Evolutionary conservation across 2,888 invertebrate species (phyloP).

Genomic region (Acleris laterana): DNA sequence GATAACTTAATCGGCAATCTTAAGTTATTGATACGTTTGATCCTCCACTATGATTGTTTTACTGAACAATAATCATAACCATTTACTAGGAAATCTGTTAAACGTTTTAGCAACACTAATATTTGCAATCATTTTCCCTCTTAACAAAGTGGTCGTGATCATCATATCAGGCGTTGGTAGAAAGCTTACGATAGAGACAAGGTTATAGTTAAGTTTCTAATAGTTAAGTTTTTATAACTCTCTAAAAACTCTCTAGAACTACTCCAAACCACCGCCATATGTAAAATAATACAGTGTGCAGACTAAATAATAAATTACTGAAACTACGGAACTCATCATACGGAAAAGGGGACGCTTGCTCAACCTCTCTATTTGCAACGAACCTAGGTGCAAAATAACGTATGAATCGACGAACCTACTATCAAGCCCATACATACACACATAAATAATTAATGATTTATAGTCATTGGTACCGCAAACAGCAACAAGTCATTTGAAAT

Average conservation of each 20-base stretch:
- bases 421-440: background rate
- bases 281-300: background rate
- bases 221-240: too few relatives aligned
- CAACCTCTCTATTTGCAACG: conserved; percentile 44
- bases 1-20: too few relatives aligned
- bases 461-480: background rate
- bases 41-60: too few relatives aligned
- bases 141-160: too few relatives aligned
- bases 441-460: background rate
- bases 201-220: too few relatives aligned
- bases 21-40: too few relatives aligned
- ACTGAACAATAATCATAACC: too few relatives aligned
- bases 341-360: conserved; percentile 48
- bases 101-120: too few relatives aligned
- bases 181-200: too few relatives aligned
- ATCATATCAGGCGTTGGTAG: too few relatives aligned
- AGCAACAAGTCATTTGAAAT: conserved; percentile 1
- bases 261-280: conserved; percentile 5
- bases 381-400: conserved; percentile 7
- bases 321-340: conserved; percentile 52
- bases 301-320: conserved; percentile 44
- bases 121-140: background rate
- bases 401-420: background rate
- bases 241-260: too few relatives aligned
- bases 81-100: too few relatives aligned